Evolutionary conservation across 2,888 invertebrate species (phyloP).

Genomic region (Conomelus anceps): DNA sequence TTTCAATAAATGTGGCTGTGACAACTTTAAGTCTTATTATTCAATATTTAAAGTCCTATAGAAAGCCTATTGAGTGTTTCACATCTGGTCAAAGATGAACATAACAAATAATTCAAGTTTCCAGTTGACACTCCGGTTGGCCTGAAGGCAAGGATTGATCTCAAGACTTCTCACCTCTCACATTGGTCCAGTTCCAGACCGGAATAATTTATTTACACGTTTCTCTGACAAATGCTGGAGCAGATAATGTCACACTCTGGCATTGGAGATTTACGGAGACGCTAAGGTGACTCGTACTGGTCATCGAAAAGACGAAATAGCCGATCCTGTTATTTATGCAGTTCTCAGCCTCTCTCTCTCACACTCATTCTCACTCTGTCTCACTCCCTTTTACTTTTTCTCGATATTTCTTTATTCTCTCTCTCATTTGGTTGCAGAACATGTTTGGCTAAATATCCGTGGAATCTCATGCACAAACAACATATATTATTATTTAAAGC

Average conservation of each 20-base stretch:
- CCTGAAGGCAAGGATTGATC: background rate
- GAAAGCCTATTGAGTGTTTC: no score
- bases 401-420: no score
- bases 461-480: no score
- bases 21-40: no score
- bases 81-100: background rate
- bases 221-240: background rate
- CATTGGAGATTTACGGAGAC: background rate
- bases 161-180: background rate
- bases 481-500: no score
- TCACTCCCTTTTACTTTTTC: no score
- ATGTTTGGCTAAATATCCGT: no score
- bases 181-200: background rate
- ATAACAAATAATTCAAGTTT: background rate
- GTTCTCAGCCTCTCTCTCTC: background rate
- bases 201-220: background rate
- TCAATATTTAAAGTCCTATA: no score
- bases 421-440: no score
- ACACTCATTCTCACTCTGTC: background rate
- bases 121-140: background rate
- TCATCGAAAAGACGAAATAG: background rate
- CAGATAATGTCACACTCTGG: background rate
- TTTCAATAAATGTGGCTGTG: no score
- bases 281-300: background rate
- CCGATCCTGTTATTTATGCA: background rate